Percentiles rank a stretch among this genome's conserved stretches.
phyloP scores from a whole-genome alignment of 1,140 invertebrate genomes.

The Neuroterus valhalla region DNA sequence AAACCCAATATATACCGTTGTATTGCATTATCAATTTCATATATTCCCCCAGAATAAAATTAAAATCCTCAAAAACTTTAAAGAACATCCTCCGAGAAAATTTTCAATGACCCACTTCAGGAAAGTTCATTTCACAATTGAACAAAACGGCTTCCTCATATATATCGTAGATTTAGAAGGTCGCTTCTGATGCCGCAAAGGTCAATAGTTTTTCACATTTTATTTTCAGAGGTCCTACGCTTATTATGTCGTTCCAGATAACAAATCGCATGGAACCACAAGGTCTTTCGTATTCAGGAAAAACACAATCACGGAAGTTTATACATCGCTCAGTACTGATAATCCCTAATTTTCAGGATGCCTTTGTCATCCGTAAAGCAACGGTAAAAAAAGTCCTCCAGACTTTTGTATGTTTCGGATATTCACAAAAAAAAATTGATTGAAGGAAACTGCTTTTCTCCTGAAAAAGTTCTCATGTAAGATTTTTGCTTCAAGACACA shows the following conservation, averaged over 20 bases:
- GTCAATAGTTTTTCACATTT: background rate
- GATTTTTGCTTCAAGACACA: too few species aligned
- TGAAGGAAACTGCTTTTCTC: too few species aligned
- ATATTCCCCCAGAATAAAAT: too few species aligned
- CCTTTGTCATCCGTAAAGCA: too few species aligned
- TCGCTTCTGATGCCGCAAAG: background rate
- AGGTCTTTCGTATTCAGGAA: slow-evolving; percentile 7
- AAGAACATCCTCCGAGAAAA: too few species aligned
- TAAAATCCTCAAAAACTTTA: too few species aligned
- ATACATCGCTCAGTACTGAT: background rate
- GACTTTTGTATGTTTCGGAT: too few species aligned
- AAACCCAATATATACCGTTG: background rate
- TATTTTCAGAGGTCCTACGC: slow-evolving; percentile 14
- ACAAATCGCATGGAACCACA: slow-evolving; percentile 13
- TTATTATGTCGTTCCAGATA: slow-evolving; percentile 12
- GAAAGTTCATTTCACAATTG: background rate
- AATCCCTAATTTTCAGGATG: background rate
- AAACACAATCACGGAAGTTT: slow-evolving; percentile 9
- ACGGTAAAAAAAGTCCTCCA: too few species aligned
- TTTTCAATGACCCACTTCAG: too few species aligned
- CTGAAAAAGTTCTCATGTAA: too few species aligned
- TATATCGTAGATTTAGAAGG: background rate
- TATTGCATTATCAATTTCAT: background rate
- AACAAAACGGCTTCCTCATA: background rate
- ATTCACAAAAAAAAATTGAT: too few species aligned